Conservation (phyloP, 2,797 vertebrate genomes). For the Saguinus oedipus region DNA sequence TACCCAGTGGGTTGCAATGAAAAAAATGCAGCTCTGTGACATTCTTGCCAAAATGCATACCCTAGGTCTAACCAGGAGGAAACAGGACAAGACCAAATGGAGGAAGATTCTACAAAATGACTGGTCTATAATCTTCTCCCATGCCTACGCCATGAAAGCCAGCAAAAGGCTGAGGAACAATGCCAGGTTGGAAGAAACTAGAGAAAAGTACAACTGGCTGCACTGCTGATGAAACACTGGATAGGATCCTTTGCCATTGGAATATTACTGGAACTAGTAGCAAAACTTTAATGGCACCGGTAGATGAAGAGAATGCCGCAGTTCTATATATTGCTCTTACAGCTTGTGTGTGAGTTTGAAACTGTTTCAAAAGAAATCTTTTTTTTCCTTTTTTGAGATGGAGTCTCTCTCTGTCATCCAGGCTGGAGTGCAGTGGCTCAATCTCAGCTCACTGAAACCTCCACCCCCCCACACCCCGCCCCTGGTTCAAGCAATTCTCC, state of each 20-base stretch:
- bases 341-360: not conserved
- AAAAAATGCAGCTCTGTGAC: not conserved
- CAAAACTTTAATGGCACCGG: not conserved
- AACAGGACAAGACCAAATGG: not conserved
- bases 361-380: not conserved
- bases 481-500: too few relatives aligned
- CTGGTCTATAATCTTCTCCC: not conserved
- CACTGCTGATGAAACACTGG: too few relatives aligned
- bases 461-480: accelerated
- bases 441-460: too few relatives aligned
- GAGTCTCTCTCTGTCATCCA: too few relatives aligned
- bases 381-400: not conserved
- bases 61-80: not conserved
- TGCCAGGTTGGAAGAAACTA: not conserved
- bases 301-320: not conserved
- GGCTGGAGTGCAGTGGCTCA: too few relatives aligned
- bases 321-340: not conserved
- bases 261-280: not conserved
- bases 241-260: not conserved
- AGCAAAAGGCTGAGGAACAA: not conserved
- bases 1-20: not conserved
- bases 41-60: not conserved
- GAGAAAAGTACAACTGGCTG: not conserved
- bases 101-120: not conserved
- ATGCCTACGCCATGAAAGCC: not conserved